These are phyloP conservation scores for Lateolabrax maculatus DNA, from an alignment of 2,797 vertebrate genomes.

Conservation along the genomic window DNA sequence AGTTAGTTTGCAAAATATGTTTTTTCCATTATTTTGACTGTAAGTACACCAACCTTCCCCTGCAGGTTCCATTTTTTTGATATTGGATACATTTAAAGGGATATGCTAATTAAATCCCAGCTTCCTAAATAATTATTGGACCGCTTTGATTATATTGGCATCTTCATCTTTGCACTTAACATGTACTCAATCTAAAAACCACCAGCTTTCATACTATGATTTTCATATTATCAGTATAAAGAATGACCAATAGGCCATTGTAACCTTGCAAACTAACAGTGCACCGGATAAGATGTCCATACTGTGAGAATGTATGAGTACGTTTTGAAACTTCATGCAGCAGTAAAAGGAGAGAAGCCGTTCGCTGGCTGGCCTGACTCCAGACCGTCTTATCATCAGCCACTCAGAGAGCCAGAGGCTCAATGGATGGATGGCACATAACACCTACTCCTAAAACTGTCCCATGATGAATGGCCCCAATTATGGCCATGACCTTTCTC, in stretches of 20 bases:
- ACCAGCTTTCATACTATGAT: not conserved
- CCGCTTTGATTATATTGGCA: not conserved
- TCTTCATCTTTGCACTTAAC: not conserved
- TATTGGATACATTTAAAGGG: not conserved
- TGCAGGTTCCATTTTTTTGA: not conserved
- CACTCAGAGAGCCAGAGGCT: conserved; percentile 52
- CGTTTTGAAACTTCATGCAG: conserved; percentile 44
- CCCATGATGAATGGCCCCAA: conserved; percentile 68
- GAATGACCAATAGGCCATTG: not conserved
- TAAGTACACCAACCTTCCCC: not conserved
- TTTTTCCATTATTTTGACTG: not conserved
- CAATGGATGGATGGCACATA: conserved; percentile 56
- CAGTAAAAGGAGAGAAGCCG: conserved; percentile 44
- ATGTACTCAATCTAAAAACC: not conserved
- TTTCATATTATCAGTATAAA: not conserved
- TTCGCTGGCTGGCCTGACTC: conserved; percentile 37
- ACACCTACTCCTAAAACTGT: conserved; percentile 67
- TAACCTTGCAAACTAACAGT: not conserved
- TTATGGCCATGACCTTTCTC: conserved; percentile 70
- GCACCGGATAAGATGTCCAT: not conserved
- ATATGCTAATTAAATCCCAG: not conserved
- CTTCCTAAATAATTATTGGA: not conserved
- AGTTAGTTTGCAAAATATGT: not conserved
- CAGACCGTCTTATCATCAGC: conserved; percentile 68
- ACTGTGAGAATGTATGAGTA: conserved; percentile 3